Percentiles rank a stretch among this genome's conserved stretches.
Evolutionary conservation across 2,113 vertebrate genomes (phyloP).

Genomic region (Brachirus orientalis): DNA sequence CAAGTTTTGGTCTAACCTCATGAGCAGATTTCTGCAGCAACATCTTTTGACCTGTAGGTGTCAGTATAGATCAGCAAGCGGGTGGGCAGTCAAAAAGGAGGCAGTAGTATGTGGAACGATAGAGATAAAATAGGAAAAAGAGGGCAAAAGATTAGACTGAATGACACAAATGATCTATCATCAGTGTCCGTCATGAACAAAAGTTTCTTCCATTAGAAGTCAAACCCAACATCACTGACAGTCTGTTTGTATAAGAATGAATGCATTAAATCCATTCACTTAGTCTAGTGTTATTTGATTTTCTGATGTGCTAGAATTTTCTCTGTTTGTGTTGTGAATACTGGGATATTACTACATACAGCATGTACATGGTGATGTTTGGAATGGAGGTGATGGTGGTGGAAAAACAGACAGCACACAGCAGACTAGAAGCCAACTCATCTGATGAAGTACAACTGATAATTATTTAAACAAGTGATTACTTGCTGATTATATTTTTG

Average conservation of each 20-base stretch:
- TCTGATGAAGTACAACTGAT: constrained; percentile 45
- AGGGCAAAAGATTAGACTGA: constrained; percentile 19
- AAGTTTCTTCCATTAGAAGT: background rate
- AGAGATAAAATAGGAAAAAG: constrained; percentile 17
- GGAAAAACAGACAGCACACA: constrained; percentile 68
- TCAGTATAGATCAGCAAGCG: constrained; percentile 74
- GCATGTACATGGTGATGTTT: background rate
- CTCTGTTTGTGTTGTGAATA: background rate
- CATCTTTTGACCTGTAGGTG: constrained; percentile 73
- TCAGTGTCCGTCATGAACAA: constrained; percentile 9
- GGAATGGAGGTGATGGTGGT: constrained; percentile 69
- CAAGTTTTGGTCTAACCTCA: constrained; percentile 18
- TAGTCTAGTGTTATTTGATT: background rate
- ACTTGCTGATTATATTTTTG: constrained; percentile 5
- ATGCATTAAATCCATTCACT: background rate
- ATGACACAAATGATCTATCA: constrained; percentile 53
- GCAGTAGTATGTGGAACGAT: background rate
- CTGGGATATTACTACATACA: background rate
- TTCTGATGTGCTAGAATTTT: background rate
- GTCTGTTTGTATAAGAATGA: background rate
- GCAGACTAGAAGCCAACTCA: constrained; percentile 51
- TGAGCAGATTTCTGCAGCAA: constrained; percentile 28
- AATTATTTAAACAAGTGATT: constrained; percentile 19
- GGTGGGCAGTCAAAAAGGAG: background rate
- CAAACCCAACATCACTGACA: background rate